phyloP scores from a whole-genome alignment of 2,113 vertebrate species.

The Axis porcinus region DNA sequence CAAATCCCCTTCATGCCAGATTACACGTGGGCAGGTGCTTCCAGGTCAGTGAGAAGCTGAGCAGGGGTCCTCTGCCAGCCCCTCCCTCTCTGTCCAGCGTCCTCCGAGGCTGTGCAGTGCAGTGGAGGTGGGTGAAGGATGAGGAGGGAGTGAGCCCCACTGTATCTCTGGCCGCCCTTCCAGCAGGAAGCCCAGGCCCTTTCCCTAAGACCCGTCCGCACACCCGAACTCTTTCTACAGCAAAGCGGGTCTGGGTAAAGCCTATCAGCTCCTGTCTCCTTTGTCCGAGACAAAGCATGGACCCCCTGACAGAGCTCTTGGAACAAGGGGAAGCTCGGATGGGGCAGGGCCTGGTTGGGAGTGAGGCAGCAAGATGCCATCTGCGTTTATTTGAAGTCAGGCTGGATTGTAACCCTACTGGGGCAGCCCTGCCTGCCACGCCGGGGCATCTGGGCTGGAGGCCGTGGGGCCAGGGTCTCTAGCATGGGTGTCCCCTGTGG shows the following conservation, averaged over 20 bases:
- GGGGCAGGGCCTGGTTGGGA: neutral
- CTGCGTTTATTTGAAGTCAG: neutral
- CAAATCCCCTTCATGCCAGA: neutral
- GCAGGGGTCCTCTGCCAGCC: neutral
- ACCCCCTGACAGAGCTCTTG: neutral
- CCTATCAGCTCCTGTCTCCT: fast-evolving
- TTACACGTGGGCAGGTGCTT: neutral
- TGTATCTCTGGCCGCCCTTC: neutral
- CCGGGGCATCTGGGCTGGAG: neutral
- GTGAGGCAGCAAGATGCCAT: neutral
- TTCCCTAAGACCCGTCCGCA: neutral
- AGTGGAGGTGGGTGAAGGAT: neutral
- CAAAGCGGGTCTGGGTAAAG: neutral
- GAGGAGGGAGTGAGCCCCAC: neutral
- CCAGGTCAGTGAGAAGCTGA: neutral
- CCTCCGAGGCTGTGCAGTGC: neutral
- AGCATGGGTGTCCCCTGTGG: neutral
- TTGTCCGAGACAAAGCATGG: neutral
- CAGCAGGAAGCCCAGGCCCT: neutral
- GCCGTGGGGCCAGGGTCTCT: neutral
- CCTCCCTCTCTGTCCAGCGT: no score
- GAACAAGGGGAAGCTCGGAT: neutral
- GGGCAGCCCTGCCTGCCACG: neutral
- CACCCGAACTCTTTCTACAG: neutral
- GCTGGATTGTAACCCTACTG: neutral